These are phyloP conservation scores for Pachyramphus minor DNA, from an alignment of 2,113 vertebrate species.

Conservation along the genomic window DNA sequence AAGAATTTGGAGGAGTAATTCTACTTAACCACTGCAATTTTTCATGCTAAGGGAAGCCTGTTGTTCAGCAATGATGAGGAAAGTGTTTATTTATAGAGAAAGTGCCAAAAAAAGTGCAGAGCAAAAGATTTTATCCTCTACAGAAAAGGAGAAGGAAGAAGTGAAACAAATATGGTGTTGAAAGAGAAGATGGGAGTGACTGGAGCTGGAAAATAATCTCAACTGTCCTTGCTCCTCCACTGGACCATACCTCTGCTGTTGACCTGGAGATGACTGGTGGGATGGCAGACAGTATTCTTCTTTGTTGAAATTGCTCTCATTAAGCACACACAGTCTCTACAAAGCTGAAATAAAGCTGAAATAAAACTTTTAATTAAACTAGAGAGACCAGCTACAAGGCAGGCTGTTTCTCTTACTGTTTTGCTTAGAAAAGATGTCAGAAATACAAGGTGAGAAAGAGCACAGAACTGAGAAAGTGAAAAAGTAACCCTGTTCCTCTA, in stretches of 20 bases:
- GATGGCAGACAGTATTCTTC: background rate
- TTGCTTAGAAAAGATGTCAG: background rate
- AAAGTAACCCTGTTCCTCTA: background rate
- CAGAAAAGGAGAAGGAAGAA: background rate
- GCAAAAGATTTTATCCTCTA: background rate
- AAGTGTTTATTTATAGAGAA: background rate
- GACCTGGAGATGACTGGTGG: background rate
- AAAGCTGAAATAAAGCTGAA: background rate
- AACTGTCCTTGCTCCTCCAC: background rate
- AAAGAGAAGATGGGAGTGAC: background rate
- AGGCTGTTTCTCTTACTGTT: background rate
- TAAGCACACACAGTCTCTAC: background rate
- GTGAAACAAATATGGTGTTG: background rate
- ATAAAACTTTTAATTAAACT: slow-evolving; percentile 33
- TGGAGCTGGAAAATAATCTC: background rate
- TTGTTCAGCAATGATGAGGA: background rate
- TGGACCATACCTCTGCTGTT: background rate
- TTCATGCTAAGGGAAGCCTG: background rate
- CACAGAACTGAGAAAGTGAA: background rate
- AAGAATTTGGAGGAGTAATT: background rate
- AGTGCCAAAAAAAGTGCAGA: background rate
- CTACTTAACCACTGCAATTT: background rate
- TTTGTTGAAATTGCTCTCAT: background rate
- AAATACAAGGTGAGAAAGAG: background rate
- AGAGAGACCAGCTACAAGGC: background rate